phyloP scores from a whole-genome alignment of 2,113 vertebrate genomes.

The Chaetodon auriga region DNA sequence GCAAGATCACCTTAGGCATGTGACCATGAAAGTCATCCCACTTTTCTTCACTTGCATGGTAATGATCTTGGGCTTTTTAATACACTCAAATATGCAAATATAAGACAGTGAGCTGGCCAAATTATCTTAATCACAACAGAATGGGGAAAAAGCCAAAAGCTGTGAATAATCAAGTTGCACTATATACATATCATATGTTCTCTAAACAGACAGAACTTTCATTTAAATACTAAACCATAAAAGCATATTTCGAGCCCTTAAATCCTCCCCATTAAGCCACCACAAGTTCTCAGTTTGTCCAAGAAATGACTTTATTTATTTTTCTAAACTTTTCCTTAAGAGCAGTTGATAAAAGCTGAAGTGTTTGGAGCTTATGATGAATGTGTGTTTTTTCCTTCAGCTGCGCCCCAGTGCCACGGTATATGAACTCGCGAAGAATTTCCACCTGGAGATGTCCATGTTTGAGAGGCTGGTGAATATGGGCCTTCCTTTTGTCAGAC shows the following conservation, averaged over 20 bases:
- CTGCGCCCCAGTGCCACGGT: slow-evolving; percentile 93
- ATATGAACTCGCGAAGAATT: slow-evolving; percentile 94
- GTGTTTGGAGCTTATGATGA: neutral
- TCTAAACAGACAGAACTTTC: neutral
- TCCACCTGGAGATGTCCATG: slow-evolving; percentile 94
- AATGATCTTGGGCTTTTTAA: neutral
- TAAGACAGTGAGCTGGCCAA: neutral
- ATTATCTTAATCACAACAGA: neutral
- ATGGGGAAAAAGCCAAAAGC: neutral
- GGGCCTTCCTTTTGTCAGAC: slow-evolving; percentile 89
- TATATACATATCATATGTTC: neutral
- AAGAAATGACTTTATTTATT: neutral
- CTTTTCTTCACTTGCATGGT: slow-evolving; percentile 13
- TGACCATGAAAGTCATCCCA: neutral
- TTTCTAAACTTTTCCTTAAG: neutral
- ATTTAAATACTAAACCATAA: neutral
- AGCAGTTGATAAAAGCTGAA: neutral
- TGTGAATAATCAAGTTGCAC: neutral
- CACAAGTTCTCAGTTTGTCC: neutral
- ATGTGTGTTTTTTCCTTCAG: slow-evolving; percentile 73
- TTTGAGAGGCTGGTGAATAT: slow-evolving; percentile 95
- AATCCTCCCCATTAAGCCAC: neutral
- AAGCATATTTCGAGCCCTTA: neutral
- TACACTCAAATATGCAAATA: slow-evolving; percentile 1
- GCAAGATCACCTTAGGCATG: neutral